A percentile compares a stretch with the other conserved stretches of the same genome.
Evolutionary conservation across 2,888 invertebrate genomes (phyloP).

Genomic region (Hirtodrosophila cameraria): DNA sequence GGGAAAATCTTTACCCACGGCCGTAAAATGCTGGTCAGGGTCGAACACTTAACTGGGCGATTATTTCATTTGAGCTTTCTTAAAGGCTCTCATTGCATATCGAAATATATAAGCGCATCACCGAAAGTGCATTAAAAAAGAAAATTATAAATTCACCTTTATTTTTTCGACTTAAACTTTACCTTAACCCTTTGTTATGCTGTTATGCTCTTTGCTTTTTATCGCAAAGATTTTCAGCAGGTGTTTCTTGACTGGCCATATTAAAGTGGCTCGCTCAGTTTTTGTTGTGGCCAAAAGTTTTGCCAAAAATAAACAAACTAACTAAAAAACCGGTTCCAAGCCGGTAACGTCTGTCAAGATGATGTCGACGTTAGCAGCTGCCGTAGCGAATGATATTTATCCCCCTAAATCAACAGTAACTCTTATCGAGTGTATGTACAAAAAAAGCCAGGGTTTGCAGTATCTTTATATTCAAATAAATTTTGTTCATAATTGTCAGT

Average conservation of each 20-base stretch:
- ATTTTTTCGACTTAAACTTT: slow-evolving; percentile 1
- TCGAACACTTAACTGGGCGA: too few species aligned
- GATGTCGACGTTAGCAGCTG: slow-evolving; percentile 53
- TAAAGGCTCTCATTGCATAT: neutral
- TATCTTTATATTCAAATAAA: too few species aligned
- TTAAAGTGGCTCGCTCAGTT: slow-evolving; percentile 45
- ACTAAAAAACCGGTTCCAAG: slow-evolving; percentile 43
- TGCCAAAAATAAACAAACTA: slow-evolving; percentile 37
- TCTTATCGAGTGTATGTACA: neutral
- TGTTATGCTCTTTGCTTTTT: neutral
- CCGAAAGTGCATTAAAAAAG: too few species aligned
- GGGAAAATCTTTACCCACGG: too few species aligned
- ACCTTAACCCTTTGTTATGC: slow-evolving; percentile 9
- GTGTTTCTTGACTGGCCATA: slow-evolving; percentile 37
- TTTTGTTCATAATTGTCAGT: too few species aligned
- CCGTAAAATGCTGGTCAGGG: too few species aligned
- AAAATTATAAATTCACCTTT: too few species aligned
- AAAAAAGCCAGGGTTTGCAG: too few species aligned
- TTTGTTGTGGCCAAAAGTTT: slow-evolving; percentile 35
- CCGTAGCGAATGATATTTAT: slow-evolving; percentile 19
- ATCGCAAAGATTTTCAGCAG: slow-evolving; percentile 47
- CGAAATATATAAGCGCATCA: too few species aligned
- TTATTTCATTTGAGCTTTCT: too few species aligned
- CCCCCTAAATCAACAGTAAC: neutral
- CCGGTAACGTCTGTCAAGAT: slow-evolving; percentile 31